Conservation (phyloP, 2,113 vertebrate species). For the Smithornis capensis region DNA sequence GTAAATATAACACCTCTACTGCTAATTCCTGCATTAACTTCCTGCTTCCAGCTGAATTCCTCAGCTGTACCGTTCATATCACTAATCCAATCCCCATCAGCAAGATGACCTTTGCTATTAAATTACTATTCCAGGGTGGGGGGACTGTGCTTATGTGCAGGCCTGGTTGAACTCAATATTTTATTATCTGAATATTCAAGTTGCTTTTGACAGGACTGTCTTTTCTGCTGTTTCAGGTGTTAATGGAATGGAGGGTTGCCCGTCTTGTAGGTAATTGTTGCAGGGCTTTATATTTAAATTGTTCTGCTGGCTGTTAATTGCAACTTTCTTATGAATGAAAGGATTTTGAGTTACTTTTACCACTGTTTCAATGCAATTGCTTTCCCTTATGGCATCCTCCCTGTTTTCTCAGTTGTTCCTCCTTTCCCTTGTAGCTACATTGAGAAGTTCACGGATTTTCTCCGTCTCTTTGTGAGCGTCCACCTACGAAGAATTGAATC, state of each 20-base stretch:
- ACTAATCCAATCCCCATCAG: neutral
- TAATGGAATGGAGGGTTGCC: conserved; percentile 76
- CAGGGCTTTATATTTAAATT: conserved; percentile 73
- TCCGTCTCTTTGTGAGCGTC: conserved; percentile 95
- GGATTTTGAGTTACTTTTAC: conserved; percentile 30
- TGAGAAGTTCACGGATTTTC: conserved; percentile 98
- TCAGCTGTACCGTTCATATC: neutral
- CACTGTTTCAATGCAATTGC: neutral
- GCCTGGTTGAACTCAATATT: neutral
- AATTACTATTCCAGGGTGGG: neutral
- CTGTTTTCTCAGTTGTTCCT: neutral
- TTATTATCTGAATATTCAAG: conserved; percentile 58
- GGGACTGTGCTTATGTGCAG: neutral
- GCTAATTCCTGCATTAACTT: neutral
- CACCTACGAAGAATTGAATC: conserved; percentile 95
- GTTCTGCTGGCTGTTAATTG: conserved; percentile 17
- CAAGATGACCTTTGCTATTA: neutral
- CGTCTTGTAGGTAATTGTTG: conserved; percentile 74
- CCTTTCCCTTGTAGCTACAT: conserved; percentile 85
- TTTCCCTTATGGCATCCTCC: neutral
- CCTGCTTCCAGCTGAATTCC: neutral
- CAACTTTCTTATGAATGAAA: conserved; percentile 21
- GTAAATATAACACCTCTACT: neutral
- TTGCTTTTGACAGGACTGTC: conserved; percentile 70
- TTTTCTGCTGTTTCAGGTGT: conserved; percentile 80